Conservation (phyloP, 2,888 invertebrate genomes). For the Phengaris alcon region DNA sequence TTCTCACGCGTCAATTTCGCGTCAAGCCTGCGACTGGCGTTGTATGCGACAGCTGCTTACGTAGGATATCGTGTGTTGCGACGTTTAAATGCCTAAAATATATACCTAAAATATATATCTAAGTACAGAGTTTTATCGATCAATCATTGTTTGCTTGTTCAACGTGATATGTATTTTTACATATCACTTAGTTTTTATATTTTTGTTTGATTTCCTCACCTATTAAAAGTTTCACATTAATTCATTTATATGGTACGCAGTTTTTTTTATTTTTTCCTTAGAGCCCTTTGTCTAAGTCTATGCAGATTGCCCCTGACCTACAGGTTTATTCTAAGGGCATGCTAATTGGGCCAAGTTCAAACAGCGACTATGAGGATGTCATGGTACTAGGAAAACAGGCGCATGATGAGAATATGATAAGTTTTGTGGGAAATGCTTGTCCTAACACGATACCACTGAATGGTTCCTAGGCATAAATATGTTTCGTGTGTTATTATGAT, state of each 20-base stretch:
- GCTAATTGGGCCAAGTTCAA: constrained; percentile 36
- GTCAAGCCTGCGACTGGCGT: constrained; percentile 46
- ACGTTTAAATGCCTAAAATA: not conserved
- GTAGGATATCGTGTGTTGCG: constrained; percentile 47
- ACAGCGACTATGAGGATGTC: not conserved
- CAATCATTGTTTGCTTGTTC: no score
- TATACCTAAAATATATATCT: no score
- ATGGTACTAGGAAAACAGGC: not conserved
- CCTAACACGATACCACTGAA: no score
- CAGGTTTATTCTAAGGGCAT: constrained; percentile 26
- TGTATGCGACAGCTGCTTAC: constrained; percentile 45
- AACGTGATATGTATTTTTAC: no score
- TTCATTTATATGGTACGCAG: no score
- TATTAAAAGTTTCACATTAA: no score
- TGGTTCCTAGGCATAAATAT: no score
- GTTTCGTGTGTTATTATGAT: no score
- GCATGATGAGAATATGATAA: constrained; percentile 18
- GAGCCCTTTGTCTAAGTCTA: not conserved
- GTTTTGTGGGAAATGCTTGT: not conserved
- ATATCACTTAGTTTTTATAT: no score
- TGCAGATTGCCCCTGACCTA: constrained; percentile 33
- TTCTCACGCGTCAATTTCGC: constrained; percentile 50
- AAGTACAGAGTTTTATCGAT: no score
- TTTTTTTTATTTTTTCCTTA: not conserved
- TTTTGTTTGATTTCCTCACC: no score